Evolutionary conservation across 2,888 invertebrate species (phyloP).

Genomic region (Spisula solida): DNA sequence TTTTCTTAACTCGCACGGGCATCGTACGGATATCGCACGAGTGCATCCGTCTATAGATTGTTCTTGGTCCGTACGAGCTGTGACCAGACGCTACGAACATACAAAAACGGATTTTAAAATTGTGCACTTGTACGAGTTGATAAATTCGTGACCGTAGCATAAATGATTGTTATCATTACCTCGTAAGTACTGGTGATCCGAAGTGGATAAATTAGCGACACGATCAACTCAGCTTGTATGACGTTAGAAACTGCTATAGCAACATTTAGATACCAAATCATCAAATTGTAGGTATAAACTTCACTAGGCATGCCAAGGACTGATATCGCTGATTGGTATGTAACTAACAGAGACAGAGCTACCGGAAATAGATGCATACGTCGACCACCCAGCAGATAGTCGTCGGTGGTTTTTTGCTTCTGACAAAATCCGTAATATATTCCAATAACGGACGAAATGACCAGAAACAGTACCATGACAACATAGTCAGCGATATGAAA

Average conservation of each 20-base stretch:
- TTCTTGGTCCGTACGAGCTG: too few relatives aligned
- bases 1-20: too few relatives aligned
- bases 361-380: conserved; percentile 75
- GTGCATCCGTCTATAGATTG: too few relatives aligned
- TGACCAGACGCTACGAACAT: too few relatives aligned
- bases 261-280: conserved; percentile 57
- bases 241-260: conserved; percentile 63
- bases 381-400: conserved; percentile 76
- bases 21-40: too few relatives aligned
- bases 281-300: conserved; percentile 72
- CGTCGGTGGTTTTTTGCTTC: conserved; percentile 64
- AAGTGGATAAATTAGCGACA: conserved; percentile 75
- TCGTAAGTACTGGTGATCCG: conserved; percentile 78
- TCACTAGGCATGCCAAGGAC: conserved; percentile 76
- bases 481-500: conserved; percentile 65
- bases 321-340: conserved; percentile 78
- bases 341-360: conserved; percentile 77
- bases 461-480: conserved; percentile 60
- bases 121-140: too few relatives aligned
- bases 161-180: conserved; percentile 46
- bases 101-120: too few relatives aligned
- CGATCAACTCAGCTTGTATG: conserved; percentile 63
- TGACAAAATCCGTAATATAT: conserved; percentile 67
- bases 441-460: conserved; percentile 66
- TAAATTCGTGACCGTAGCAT: too few relatives aligned